A percentile compares a stretch with the other conserved stretches of the same genome.
These are phyloP conservation scores for Tachuris rubrigastra DNA, from an alignment of 2,113 vertebrate species.

Conservation along the genomic window DNA sequence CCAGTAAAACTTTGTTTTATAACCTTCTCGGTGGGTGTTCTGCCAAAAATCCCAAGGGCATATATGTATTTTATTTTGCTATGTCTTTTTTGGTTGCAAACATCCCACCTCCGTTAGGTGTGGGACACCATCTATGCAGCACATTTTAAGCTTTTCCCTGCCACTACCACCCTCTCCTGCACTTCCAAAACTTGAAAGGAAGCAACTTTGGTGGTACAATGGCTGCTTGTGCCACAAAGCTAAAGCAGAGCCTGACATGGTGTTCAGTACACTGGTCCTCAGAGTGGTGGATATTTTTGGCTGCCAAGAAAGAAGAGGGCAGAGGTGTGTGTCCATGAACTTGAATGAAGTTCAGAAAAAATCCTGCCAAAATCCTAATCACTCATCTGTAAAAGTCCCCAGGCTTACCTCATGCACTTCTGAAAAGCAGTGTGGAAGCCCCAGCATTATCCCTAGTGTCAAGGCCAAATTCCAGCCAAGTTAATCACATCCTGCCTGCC, in stretches of 20 bases:
- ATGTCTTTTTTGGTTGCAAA: not conserved
- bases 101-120: not conserved
- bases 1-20: not conserved
- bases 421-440: conserved; percentile 5
- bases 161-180: not conserved
- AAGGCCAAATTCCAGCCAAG: conserved; percentile 38
- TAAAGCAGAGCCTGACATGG: not conserved
- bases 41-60: not conserved
- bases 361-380: not conserved
- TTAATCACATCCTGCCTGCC: conserved; percentile 54
- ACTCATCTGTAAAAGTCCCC: not conserved
- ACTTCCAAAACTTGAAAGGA: not conserved
- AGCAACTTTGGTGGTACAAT: not conserved
- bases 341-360: not conserved
- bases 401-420: not conserved
- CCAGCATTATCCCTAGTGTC: not conserved
- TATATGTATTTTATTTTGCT: not conserved
- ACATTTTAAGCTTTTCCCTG: not conserved
- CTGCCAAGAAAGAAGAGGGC: not conserved
- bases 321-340: not conserved
- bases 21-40: not conserved
- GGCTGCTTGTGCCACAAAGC: not conserved
- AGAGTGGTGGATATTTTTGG: not conserved
- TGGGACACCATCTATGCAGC: not conserved
- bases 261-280: not conserved